Conservation (phyloP, 2,888 invertebrate species). For the Eupeodes luniger region DNA sequence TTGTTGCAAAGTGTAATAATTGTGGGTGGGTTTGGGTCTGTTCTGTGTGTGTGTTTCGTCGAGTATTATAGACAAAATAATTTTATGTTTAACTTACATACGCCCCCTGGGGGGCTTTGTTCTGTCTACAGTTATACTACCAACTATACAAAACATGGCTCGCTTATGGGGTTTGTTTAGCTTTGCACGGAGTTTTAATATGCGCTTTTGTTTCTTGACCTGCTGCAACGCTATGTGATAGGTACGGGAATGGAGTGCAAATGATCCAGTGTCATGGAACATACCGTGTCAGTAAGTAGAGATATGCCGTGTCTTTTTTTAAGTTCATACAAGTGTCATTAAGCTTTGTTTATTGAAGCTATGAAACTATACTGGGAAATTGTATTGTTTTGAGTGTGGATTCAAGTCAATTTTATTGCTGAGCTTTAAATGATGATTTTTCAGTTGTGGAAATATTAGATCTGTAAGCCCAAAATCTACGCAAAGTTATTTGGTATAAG, state of each 20-base stretch:
- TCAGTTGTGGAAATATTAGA: too few species aligned
- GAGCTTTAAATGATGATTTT: too few species aligned
- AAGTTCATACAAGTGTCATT: constrained; percentile 2
- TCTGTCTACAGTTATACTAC: constrained; percentile 3
- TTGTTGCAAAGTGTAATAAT: constrained; percentile 40
- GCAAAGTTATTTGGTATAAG: too few species aligned
- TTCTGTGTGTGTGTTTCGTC: constrained; percentile 14
- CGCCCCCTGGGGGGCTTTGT: constrained; percentile 31
- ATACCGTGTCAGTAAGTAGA: background rate
- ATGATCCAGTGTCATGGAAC: constrained; percentile 1
- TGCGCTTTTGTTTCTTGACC: constrained; percentile 12
- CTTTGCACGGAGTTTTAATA: constrained; percentile 12
- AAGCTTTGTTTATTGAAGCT: background rate
- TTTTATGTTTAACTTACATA: constrained; percentile 49
- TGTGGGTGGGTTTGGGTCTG: constrained; percentile 35
- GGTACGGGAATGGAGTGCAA: background rate
- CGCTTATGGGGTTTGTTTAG: background rate
- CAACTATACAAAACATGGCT: background rate
- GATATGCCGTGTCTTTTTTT: background rate
- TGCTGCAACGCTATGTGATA: background rate
- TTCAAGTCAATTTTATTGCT: background rate
- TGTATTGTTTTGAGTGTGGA: background rate
- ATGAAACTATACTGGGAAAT: background rate
- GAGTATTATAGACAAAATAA: constrained; percentile 69
- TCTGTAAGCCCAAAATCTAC: too few species aligned